These are phyloP conservation scores for Euthynnus affinis DNA, from an alignment of 2,797 vertebrate species.

Conservation along the genomic window DNA sequence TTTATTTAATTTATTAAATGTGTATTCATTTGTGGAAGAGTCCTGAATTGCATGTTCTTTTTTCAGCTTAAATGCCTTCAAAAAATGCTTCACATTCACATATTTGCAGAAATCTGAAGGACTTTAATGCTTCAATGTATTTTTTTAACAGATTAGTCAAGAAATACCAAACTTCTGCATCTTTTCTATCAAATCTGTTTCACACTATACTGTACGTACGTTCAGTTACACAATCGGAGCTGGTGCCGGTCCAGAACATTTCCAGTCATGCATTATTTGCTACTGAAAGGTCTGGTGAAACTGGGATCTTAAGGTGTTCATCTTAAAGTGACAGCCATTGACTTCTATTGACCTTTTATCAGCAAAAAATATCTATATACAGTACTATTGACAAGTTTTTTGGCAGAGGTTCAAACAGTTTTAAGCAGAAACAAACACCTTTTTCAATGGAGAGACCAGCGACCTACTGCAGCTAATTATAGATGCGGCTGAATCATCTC, in stretches of 20 bases:
- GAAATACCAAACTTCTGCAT: too few relatives aligned
- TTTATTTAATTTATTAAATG: not conserved
- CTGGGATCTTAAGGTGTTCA: not conserved
- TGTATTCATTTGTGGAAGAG: not conserved
- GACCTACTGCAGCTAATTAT: not conserved
- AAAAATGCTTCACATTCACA: not conserved
- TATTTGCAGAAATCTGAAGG: too few relatives aligned
- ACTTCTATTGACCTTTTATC: slow-evolving; percentile 2
- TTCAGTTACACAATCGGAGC: not conserved
- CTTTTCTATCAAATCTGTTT: not conserved
- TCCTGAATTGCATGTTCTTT: not conserved
- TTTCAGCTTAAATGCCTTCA: too few relatives aligned
- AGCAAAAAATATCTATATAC: not conserved
- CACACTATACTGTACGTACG: not conserved
- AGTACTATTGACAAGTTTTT: not conserved
- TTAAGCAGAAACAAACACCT: not conserved
- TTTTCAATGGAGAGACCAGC: not conserved
- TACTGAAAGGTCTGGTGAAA: not conserved
- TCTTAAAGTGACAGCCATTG: not conserved
- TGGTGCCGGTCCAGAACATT: too few relatives aligned
- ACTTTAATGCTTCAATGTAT: too few relatives aligned
- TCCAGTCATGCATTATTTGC: too few relatives aligned
- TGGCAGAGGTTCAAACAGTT: not conserved
- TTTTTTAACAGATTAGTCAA: not conserved
- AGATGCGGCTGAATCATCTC: not conserved